Conservation (phyloP, 1,140 invertebrate species). For the Drosophila burlai region DNA sequence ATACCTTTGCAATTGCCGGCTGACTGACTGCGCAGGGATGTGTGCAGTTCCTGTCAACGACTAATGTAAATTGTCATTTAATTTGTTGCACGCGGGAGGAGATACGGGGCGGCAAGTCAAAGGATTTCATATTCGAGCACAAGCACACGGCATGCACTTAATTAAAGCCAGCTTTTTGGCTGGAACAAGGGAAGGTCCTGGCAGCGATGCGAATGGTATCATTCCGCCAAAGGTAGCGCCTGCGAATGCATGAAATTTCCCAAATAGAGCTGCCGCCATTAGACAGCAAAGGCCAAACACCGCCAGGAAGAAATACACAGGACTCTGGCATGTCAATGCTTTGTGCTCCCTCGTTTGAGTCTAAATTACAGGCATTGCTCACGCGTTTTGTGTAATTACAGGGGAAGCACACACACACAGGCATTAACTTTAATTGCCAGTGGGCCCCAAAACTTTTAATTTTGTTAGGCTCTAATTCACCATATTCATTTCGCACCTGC, state of each 20-base stretch:
- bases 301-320: constrained; percentile 9
- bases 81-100: constrained; percentile 19
- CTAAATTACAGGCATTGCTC: constrained; percentile 67
- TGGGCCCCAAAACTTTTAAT: constrained; percentile 51
- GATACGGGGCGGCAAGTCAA: constrained; percentile 18
- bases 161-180: constrained; percentile 53
- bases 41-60: constrained; percentile 11
- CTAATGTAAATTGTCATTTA: constrained; percentile 43
- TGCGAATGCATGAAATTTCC: constrained; percentile 67
- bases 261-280: constrained; percentile 12
- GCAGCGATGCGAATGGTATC: neutral
- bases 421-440: constrained; percentile 61
- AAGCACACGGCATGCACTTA: constrained; percentile 64
- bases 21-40: constrained; percentile 8
- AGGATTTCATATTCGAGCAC: constrained; percentile 59
- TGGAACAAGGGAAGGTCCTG: constrained; percentile 7
- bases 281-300: neutral
- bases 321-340: constrained; percentile 31
- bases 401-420: constrained; percentile 24
- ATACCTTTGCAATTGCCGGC: constrained; percentile 26
- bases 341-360: constrained; percentile 37
- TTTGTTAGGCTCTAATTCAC: constrained; percentile 37
- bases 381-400: constrained; percentile 65
- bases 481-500: constrained; percentile 55
- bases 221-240: constrained; percentile 48